Base-by-base conservation (phyloP, 2,797 vertebrate species). In the Melanotaenia boesemani region DNA sequence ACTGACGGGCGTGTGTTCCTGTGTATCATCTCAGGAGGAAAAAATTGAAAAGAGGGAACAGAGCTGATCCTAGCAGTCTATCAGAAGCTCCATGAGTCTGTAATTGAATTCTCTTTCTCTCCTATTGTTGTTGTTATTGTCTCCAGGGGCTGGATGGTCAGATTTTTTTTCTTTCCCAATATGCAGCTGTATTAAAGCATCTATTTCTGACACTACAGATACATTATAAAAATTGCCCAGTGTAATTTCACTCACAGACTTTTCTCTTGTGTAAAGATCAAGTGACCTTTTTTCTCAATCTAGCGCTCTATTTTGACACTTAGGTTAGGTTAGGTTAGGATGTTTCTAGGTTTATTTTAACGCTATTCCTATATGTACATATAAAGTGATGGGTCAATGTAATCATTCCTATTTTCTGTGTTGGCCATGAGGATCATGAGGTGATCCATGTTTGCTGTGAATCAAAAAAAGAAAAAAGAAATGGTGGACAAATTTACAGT, bases 91-190 rank as follows among this genome's bases (percentile, higher is more conserved):
- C 54, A 81, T 91, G 83, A 26, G n/a, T 80, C 74, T 86, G 82
- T 91, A 92, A 93, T 93, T 93, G 88, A 90, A 91, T 90, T 92
- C 75, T 88, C 77, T 79, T 68, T 67, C 55, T 81, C 70, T 84
- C 30, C 86, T 69, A 83, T 91, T 93, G 84, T 91, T 89, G 83
- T 86, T 41, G 70, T 86, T 76, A 85, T 88, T 89, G 82, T 90
- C 88, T 90, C 82, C 64, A 50, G 83, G 80, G 88, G 82, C 70
- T 67, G 59, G 83, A 82, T 72, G 83, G 81, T 82, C 85, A 56
- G 73, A 81, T 77, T 69, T 77, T 72, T 70, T 74, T n/a, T 56
- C 52, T 55, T 16, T 63, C 48, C 48, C 79, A 73, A 66, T 74
- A 70, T 83, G 78, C 22, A 34, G 60, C 62, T 67, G 36, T 59